These are phyloP conservation scores for Oncorhynchus mykiss DNA, from an alignment of 2,113 vertebrate genomes.

Conservation along the genomic window DNA sequence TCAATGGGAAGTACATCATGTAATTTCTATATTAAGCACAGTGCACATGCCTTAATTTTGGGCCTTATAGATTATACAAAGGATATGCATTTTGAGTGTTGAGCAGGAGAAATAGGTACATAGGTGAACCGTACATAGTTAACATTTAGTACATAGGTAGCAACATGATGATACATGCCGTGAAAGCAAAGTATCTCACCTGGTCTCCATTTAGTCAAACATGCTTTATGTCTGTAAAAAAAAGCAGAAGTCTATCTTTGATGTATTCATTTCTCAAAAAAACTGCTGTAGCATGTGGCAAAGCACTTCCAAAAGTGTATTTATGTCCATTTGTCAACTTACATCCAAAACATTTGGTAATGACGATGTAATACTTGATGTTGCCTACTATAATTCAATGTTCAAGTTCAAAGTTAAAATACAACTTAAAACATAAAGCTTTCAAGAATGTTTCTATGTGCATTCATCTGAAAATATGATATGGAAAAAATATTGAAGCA, in stretches of 20 bases:
- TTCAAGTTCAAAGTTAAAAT: constrained; percentile 12
- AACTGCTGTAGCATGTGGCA: constrained; percentile 44
- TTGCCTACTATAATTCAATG: constrained; percentile 40
- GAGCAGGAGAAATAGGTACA: too few relatives aligned
- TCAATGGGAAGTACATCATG: too few relatives aligned
- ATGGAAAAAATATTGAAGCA: constrained; percentile 34
- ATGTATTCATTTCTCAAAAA: constrained; percentile 19
- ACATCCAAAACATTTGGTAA: constrained; percentile 42
- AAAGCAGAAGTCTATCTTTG: neutral
- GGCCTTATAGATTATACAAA: too few relatives aligned
- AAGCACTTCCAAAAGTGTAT: neutral
- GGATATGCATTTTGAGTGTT: too few relatives aligned
- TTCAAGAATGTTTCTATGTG: constrained; percentile 22
- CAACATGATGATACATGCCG: too few relatives aligned
- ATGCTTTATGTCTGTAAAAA: constrained; percentile 25
- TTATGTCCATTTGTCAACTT: constrained; percentile 42
- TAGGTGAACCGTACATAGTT: too few relatives aligned
- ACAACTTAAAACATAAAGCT: constrained; percentile 19
- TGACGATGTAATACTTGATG: constrained; percentile 47
- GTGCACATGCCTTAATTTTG: too few relatives aligned
- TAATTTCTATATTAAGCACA: too few relatives aligned
- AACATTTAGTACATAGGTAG: too few relatives aligned
- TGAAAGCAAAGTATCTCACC: constrained; percentile 4
- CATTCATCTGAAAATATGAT: constrained; percentile 34
- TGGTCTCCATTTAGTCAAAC: neutral